Conservation (phyloP, 1,140 invertebrate genomes). For the Drusus annulatus region DNA sequence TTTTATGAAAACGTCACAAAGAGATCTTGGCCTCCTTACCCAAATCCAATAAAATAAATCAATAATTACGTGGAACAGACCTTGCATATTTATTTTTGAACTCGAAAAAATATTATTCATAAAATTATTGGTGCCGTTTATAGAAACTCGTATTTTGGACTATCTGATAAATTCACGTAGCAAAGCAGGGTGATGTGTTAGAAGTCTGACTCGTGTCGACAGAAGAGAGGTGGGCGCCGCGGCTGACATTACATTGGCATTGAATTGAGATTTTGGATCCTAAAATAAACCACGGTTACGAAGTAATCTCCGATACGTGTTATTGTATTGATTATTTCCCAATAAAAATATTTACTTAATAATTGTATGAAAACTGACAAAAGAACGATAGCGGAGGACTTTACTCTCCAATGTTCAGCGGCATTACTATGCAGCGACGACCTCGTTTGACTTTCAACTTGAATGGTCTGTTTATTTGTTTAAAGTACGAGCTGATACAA, state of each 20-base stretch:
- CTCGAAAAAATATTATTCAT: constrained; percentile 10
- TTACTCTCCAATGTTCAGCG: neutral
- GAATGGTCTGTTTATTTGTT: constrained; percentile 10
- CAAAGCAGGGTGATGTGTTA: too few relatives aligned
- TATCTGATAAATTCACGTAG: too few relatives aligned
- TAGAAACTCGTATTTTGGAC: neutral
- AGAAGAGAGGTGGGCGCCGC: neutral
- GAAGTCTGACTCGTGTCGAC: neutral
- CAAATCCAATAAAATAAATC: constrained; percentile 55
- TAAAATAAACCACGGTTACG: too few relatives aligned
- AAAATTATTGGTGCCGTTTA: neutral
- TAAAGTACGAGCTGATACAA: neutral
- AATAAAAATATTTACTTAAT: neutral
- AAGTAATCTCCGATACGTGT: neutral
- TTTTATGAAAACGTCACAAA: constrained; percentile 59
- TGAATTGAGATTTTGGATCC: neutral
- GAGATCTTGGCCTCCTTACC: constrained; percentile 60
- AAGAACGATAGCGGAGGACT: neutral
- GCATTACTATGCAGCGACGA: neutral
- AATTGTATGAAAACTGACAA: neutral
- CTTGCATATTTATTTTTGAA: constrained; percentile 41
- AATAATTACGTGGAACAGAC: constrained; percentile 47
- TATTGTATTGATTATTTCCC: neutral
- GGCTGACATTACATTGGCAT: constrained; percentile 33
- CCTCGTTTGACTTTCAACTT: constrained; percentile 25